A percentile compares a stretch with the other conserved stretches of the same genome.
phyloP scores from a whole-genome alignment of 2,888 invertebrate species.

The Leptarthrus brevirostris region DNA sequence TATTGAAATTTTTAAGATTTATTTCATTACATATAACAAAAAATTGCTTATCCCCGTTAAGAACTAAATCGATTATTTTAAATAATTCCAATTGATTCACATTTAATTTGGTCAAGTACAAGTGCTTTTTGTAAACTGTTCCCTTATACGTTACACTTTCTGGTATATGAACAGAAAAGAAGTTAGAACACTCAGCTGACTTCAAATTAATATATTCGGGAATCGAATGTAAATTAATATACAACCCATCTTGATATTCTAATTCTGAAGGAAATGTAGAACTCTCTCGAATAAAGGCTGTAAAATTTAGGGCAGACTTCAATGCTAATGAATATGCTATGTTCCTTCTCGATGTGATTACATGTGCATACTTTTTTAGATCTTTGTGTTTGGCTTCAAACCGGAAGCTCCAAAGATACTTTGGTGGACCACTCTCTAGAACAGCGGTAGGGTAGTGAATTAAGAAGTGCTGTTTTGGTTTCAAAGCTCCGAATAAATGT shows the following conservation, averaged over 20 bases:
- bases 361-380: conserved; percentile 18
- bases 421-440: conserved; percentile 12
- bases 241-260: not conserved
- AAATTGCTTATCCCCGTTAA: not conserved
- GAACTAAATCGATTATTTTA: conserved; percentile 23
- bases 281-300: not conserved
- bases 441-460: conserved; percentile 6
- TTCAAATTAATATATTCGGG: no score
- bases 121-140: not conserved
- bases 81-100: not conserved
- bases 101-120: not conserved
- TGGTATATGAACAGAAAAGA: not conserved
- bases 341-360: conserved; percentile 3
- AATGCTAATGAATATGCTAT: conserved; percentile 1
- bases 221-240: no score
- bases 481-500: conserved; percentile 11
- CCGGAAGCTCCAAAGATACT: conserved; percentile 23
- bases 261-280: not conserved
- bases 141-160: conserved; percentile 1
- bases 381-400: conserved; percentile 33
- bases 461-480: conserved; percentile 43
- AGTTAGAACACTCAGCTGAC: no score
- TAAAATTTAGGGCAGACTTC: not conserved
- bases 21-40: conserved; percentile 7
- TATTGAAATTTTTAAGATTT: conserved; percentile 2